Evolutionary conservation across 1,140 invertebrate species (phyloP), one percentile per base, ranked within the genome.

Genomic region (Chionoecetes opilio): DNA sequence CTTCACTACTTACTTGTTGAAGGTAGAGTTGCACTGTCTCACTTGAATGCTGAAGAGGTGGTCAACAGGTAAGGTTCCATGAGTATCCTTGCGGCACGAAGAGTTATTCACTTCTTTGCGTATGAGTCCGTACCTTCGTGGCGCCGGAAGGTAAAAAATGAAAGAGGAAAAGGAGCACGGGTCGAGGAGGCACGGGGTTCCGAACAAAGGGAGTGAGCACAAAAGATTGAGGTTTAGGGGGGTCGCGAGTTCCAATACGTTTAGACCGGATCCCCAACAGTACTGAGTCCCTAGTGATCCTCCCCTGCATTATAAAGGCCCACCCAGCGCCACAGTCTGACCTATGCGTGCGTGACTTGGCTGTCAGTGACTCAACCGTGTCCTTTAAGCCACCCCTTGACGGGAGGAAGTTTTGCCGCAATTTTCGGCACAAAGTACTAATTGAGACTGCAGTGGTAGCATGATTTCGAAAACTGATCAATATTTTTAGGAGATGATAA

Each of bases 281-380:
- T n/a, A 75, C 63, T 75, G 63, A 75, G 63, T 2, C 63, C n/a
- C 63, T 75, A n/a, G 63, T 75, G 63, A 75, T n/a, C 63, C n/a
- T n/a, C n/a, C 21, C 26, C 8, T n/a, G 63, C 63, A 75, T 75
- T 75, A 75, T 75, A 75, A 75, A 75, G 63, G 21, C 21, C n/a
- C 26, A 75, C 63, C 1, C 6, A 17, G 21, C n/a, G 11, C 21
- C 63, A 75, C 63, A n/a, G n/a, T n/a, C 21, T 75, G 63, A 75
- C 63, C 63, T 75, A 75, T 75, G 63, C 63, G 63, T 75, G 63
- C 63, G 63, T 75, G 63, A 26, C n/a, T 75, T 75, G 63, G 9
- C 21, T 5, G 1, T n/a, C 63, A 0, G 63, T 75, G 63, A 75
- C 63, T 75, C 63, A 75, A 21, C n/a, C 21, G 21, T 75, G 46